A percentile compares a stretch with the other conserved stretches of the same genome.
These are phyloP conservation scores for Stegophylla sp. DNA, from an alignment of 2,888 invertebrate species.

Conservation along the genomic window DNA sequence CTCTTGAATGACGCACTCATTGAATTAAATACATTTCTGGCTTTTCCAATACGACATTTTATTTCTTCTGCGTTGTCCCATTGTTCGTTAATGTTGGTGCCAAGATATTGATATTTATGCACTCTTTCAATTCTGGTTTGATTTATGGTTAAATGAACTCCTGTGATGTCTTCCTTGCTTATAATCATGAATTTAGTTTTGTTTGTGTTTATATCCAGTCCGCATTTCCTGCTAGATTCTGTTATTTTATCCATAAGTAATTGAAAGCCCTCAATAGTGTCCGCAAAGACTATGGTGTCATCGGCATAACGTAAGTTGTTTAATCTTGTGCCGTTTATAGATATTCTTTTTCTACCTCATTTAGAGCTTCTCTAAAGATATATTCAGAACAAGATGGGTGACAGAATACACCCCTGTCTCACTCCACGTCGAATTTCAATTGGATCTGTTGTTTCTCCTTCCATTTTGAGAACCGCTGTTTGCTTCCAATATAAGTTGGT, in stretches of 20 bases:
- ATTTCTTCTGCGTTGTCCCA: conserved; percentile 25
- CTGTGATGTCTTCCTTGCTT: conserved; percentile 29
- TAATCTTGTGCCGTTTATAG: conserved; percentile 39
- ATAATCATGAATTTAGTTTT: conserved; percentile 54
- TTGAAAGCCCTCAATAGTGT: conserved; percentile 31
- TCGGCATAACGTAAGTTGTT: conserved; percentile 47
- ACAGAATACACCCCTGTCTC: conserved; percentile 53
- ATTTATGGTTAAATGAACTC: conserved; percentile 18
- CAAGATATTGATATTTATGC: conserved; percentile 32
- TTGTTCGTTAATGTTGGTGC: conserved; percentile 27
- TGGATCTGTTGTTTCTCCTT: conserved; percentile 47
- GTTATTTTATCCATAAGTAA: conserved; percentile 41
- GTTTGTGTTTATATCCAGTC: conserved; percentile 48
- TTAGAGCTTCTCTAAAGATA: conserved; percentile 54
- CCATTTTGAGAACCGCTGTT: conserved; percentile 46
- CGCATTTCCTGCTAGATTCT: conserved; percentile 16
- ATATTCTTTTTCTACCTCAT: conserved; percentile 40
- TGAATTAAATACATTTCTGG: conserved; percentile 34
- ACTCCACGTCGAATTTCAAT: conserved; percentile 55
- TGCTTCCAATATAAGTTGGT: conserved; percentile 56
- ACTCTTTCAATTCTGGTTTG: conserved; percentile 36
- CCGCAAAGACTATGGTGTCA: conserved; percentile 49
- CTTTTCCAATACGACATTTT: conserved; percentile 25
- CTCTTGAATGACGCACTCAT: conserved; percentile 43
- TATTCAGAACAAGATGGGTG: conserved; percentile 56